Base-by-base conservation (phyloP, 2,888 invertebrate species). In the Blastobasis adustella region DNA sequence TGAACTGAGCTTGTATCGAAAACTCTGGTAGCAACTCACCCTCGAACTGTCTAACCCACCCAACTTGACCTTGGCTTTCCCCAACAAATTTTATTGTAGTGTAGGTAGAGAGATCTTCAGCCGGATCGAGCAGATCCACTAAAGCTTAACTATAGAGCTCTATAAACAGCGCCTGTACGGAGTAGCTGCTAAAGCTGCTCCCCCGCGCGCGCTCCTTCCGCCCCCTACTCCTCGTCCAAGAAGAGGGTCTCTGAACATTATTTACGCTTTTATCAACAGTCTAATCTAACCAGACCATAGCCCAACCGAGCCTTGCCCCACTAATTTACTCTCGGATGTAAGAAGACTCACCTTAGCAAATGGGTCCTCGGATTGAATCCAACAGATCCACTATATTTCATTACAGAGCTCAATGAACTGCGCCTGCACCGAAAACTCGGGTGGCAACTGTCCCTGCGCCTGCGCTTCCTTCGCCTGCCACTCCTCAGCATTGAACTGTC, bases 401-500 rank as follows among this genome's bases (percentile, higher is more conserved):
- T 92, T 36, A 3, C 3, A 23, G 23, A 2, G 3, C 1, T 23
- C 23, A 2, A 23, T 23, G 3, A 23, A 23, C 3, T 23, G 23
- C 23, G 23, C 23, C 23, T 23, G 3, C 23, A 23, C 23, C 23
- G 23, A 23, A 23, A 23, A 23, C 23, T 23, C 23, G 0, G 92
- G 91, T 4, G 91, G 89, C 37, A 90, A 86, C 51, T 79, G 84
- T 0, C 90, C 90, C 53, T 82, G 82, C 44, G 84, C 93, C 4
- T 96, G 93, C 6, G 94, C 92, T 39, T 92, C 90, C 55, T 92
- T 90, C 1, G 94, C 93, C 10, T 92, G 90, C 50, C 93, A 91
- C 43, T 93, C 92, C 40, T 97, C 96, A 5, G 95, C 95, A 41
- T 92, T 86, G 80, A 99, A 99, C 48, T 99, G 90, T 23, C 3